Evolutionary conservation across 1,140 invertebrate species (phyloP), one percentile per base, ranked within the genome.

Genomic region (Mercenaria mercenaria): DNA sequence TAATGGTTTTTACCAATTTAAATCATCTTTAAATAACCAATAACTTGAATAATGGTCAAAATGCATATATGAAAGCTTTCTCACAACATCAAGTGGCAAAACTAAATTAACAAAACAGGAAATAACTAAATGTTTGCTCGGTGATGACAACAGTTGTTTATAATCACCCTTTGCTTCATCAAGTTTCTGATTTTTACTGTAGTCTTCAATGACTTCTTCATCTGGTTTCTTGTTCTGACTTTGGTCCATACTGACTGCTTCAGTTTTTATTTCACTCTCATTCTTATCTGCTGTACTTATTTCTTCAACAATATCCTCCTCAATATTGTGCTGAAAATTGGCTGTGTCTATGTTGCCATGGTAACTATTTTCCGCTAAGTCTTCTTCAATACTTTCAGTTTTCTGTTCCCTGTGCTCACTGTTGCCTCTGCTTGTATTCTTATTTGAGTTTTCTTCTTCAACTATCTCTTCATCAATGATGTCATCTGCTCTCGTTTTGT

Each of bases 401-500:
- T 50, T 52, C 23, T 15, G 39, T 29, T 47, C 29, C 69, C 15
- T 20, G 29, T 15, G 29, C 29, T 50, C 34, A 67, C 34, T 69
- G 32, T 80, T 26, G 47, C 39, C 47, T 41, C 50, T 34, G 39
- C 18, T 47, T 85, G 37, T 18, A 79, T 64, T 52, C 26, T 32
- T 37, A n/a, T 64, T 11, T 39, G 67, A 39, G 10, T 8, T 41
- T 39, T 50, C n/a, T n/a, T 67, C 61, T 20, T 32, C 67, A 85
- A 43, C 23, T 77, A 59, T 47, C 3, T 86, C 72, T 43, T 79
- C 85, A 11, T 85, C 83, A 37, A 56, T 37, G 26, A 77, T 59
- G 20, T 87, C 85, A 15, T 87, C 85, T 29, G 85, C 85, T 64
- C 39, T 77, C 1, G 85, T 87, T 79, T 39, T 87, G 34, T 87